Evolutionary conservation across 23 tunicate genomes (phyloP).

Genomic region (Trididemnum miniatum): DNA sequence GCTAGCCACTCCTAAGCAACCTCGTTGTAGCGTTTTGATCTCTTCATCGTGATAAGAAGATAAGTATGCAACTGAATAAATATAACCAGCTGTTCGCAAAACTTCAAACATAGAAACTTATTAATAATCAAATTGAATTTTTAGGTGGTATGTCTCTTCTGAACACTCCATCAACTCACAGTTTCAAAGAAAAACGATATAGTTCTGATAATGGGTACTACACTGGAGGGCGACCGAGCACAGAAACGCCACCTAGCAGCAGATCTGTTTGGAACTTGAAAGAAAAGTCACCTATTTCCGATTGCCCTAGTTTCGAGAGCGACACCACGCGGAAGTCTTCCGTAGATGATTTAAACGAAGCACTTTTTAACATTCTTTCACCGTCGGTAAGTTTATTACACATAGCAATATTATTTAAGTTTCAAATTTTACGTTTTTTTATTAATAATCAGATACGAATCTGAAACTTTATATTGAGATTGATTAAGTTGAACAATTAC

Average conservation of each 20-base stretch:
- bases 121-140: too few relatives aligned
- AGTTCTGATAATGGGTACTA: slow-evolving; percentile 54
- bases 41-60: too few relatives aligned
- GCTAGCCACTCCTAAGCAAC: too few relatives aligned
- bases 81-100: too few relatives aligned
- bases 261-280: slow-evolving; percentile 2
- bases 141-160: slow-evolving; percentile 31
- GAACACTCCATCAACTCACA: neutral
- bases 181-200: slow-evolving; percentile 19
- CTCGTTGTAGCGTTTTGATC: too few relatives aligned
- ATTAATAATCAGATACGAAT: too few relatives aligned
- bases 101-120: too few relatives aligned
- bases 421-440: too few relatives aligned
- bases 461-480: too few relatives aligned
- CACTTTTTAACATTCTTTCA: slow-evolving; percentile 10
- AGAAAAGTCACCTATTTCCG: neutral
- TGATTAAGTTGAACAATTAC: too few relatives aligned
- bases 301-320: neutral
- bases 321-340: slow-evolving; percentile 15
- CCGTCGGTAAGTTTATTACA: slow-evolving; percentile 59
- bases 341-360: slow-evolving; percentile 18
- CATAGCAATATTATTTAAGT: too few relatives aligned
- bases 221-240: slow-evolving; percentile 42
- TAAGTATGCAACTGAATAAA: too few relatives aligned
- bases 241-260: slow-evolving; percentile 27